Evolutionary conservation across 2,888 invertebrate genomes (phyloP).

Genomic region (Aelia acuminata): DNA sequence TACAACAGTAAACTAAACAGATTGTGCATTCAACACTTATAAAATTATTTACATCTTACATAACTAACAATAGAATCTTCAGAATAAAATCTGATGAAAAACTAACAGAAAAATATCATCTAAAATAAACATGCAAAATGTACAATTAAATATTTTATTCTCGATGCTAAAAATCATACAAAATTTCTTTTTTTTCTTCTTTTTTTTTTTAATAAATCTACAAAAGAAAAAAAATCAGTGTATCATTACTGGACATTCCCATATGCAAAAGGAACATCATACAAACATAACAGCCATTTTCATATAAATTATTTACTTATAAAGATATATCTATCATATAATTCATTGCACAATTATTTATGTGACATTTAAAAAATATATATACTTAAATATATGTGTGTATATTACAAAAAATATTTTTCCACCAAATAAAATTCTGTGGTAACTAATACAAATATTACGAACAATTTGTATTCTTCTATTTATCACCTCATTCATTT

Average conservation of each 20-base stretch:
- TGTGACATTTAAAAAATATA: conserved; percentile 25
- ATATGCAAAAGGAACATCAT: conserved; percentile 34
- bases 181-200: conserved; percentile 24
- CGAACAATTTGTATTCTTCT: conserved; percentile 17
- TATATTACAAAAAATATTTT: conserved; percentile 43
- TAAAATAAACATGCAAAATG: conserved; percentile 53
- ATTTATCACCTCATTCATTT: conserved; percentile 36
- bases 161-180: conserved; percentile 35
- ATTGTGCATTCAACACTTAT: conserved; percentile 52
- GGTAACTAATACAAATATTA: conserved; percentile 50
- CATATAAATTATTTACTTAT: conserved; percentile 36
- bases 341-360: conserved; percentile 42
- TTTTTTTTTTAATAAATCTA: neutral
- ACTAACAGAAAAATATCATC: conserved; percentile 56
- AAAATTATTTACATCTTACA: conserved; percentile 58
- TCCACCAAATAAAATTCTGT: conserved; percentile 52
- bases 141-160: conserved; percentile 54
- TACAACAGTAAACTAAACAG: conserved; percentile 54
- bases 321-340: neutral
- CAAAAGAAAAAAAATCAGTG: conserved; percentile 1
- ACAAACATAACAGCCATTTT: conserved; percentile 36
- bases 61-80: conserved; percentile 41
- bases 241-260: neutral
- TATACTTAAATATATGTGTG: neutral
- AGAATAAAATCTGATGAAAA: conserved; percentile 51